Evolutionary conservation across 2,888 invertebrate genomes (phyloP), one percentile per base, ranked within the genome.

Genomic region (Lasioglossum lativentre): DNA sequence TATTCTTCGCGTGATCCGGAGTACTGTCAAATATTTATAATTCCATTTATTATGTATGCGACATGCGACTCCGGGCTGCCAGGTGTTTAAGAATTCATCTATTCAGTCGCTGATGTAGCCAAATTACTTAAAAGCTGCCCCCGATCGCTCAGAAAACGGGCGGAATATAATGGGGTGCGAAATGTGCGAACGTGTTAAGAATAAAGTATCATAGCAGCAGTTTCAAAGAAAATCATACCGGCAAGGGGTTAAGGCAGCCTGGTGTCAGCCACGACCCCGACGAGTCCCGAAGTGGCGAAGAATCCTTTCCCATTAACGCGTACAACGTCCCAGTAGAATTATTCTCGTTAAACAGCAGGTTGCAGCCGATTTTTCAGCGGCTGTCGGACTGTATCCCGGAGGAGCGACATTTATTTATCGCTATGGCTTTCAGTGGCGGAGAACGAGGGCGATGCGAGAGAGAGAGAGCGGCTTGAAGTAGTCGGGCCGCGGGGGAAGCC

Each of bases 261-360:
- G 12, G 12, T n/a, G n/a, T 56, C 56, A n/a, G 56, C 56, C n/a
- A 12, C 56, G n/a, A n/a, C 12, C 0, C n/a, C 56, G n/a, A 56
- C 4, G n/a, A n/a, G 56, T 56, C 12, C 4, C n/a, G n/a, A 4
- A 3, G 1, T 27, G 56, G 1, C 56, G 56, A 12, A 4, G 56
- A 56, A 56, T n/a, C 56, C n/a, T 56, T 56, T n/a, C 56, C 56
- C 30, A 63, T 63, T 16, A 2, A 63, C 14, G 30, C 16, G 1
- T 16, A 16, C 16, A 63, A 63, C 63, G 16, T 63, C 30, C 63
- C 63, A 0, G 4, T 8, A 68, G 68, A 68, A 68, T 68, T 38
- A 68, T 68, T 68, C 68, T 34, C 68, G 68, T 38, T 63, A 63
- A 34, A 30, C 63, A 63, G 63, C 63, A 34, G 63, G 63, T 34